A percentile compares a stretch with the other conserved stretches of the same genome.
These are phyloP conservation scores for Laticauda colubrina DNA, from an alignment of 2,113 vertebrate genomes.

Conservation along the genomic window DNA sequence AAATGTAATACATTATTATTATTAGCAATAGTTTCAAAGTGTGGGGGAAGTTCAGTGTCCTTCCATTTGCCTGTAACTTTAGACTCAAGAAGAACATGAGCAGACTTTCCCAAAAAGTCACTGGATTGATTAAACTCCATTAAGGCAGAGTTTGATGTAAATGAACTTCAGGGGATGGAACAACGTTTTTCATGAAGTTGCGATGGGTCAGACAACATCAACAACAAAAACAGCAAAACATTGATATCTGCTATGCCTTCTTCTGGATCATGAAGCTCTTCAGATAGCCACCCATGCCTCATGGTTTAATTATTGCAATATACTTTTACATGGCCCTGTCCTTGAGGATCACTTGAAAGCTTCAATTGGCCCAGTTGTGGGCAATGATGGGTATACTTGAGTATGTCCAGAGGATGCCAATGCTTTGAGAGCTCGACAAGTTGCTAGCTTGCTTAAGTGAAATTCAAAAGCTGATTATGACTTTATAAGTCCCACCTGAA, in stretches of 20 bases:
- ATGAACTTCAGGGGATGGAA: too few relatives aligned
- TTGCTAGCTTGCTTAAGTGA: neutral
- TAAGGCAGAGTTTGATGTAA: neutral
- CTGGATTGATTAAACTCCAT: neutral
- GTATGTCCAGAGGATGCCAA: neutral
- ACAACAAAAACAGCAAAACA: neutral
- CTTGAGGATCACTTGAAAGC: neutral
- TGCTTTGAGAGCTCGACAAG: neutral
- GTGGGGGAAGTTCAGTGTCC: neutral
- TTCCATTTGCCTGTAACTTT: neutral
- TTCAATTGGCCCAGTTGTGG: neutral
- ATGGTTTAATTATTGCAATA: neutral
- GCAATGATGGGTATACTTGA: neutral
- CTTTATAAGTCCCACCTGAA: neutral
- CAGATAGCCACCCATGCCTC: neutral
- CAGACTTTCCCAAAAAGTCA: neutral
- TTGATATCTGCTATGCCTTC: neutral
- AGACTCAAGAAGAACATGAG: neutral
- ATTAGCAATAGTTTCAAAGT: neutral
- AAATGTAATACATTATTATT: neutral
- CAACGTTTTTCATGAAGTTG: too few relatives aligned
- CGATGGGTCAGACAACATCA: too few relatives aligned
- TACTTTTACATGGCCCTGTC: neutral
- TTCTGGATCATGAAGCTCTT: neutral
- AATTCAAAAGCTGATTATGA: neutral